A percentile compares a stretch with the other conserved stretches of the same genome.
These are phyloP conservation scores for Coptodon rendalli DNA, from an alignment of 2,113 vertebrate genomes.

Conservation along the genomic window DNA sequence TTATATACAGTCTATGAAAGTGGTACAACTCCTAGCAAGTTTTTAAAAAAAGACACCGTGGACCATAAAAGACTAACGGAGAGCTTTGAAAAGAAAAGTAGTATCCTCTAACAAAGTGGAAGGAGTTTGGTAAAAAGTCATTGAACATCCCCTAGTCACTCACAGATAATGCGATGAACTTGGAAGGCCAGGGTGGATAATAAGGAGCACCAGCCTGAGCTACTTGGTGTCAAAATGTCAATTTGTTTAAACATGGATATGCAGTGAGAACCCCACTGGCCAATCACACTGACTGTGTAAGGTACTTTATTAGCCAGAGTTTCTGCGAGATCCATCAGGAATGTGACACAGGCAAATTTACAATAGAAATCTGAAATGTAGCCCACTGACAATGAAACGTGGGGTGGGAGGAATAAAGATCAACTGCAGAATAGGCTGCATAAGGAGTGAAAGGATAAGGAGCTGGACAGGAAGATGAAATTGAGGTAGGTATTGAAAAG, in stretches of 20 bases:
- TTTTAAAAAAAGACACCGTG: rapidly evolving
- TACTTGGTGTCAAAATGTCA: neutral
- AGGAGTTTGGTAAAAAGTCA: neutral
- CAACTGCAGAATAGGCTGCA: neutral
- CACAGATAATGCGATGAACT: neutral
- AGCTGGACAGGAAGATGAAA: neutral
- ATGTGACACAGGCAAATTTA: neutral
- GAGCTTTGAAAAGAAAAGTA: neutral
- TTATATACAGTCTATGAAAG: neutral
- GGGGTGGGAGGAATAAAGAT: neutral
- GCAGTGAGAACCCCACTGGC: neutral
- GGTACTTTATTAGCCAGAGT: neutral
- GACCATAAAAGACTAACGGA: neutral
- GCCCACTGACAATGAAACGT: neutral
- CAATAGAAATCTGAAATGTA: neutral
- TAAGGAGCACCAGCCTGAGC: neutral
- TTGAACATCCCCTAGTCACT: neutral
- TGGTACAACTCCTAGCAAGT: neutral
- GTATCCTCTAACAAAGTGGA: neutral
- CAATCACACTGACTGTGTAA: neutral
- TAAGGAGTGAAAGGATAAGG: neutral
- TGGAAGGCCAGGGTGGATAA: neutral
- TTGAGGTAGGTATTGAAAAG: constrained; percentile 2
- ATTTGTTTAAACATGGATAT: neutral
- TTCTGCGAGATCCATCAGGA: neutral